A percentile compares a stretch with the other conserved stretches of the same genome.
Conservation (phyloP, 2,113 vertebrate species). For the Dendrocopos noguchii region DNA sequence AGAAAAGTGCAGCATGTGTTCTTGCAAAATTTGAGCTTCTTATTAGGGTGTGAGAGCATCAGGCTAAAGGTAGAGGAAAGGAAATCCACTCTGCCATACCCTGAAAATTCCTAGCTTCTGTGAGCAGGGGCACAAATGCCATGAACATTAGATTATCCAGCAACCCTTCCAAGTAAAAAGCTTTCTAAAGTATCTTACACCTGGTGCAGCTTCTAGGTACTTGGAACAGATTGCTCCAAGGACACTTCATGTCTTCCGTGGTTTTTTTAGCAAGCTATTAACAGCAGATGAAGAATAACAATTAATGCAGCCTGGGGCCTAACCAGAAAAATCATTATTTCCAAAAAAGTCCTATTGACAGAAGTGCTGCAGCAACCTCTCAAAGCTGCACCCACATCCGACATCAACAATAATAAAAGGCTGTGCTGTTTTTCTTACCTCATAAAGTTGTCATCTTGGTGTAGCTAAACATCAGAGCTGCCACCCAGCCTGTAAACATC, state of each 20-base stretch:
- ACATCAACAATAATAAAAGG: not conserved
- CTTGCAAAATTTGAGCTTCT: not conserved
- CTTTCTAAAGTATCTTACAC: conserved; percentile 23
- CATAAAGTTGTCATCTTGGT: conserved; percentile 59
- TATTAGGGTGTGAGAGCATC: not conserved
- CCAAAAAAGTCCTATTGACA: conserved; percentile 12
- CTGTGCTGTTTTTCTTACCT: conserved; percentile 49
- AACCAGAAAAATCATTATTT: conserved; percentile 36
- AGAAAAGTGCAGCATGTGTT: not conserved
- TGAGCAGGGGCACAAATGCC: not conserved
- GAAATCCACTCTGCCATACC: not conserved
- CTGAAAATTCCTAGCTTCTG: not conserved
- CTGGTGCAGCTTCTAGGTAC: not conserved
- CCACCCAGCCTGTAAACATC: conserved; percentile 46
- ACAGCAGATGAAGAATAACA: conserved; percentile 22
- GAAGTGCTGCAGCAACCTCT: conserved; percentile 20
- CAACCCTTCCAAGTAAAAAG: not conserved
- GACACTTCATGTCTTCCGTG: not conserved
- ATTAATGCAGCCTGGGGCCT: not conserved
- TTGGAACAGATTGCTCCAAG: not conserved
- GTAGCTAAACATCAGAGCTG: conserved; percentile 25
- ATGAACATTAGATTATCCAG: not conserved
- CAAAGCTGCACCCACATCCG: conserved; percentile 29
- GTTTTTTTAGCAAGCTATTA: not conserved
- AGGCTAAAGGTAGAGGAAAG: not conserved